A percentile compares a stretch with the other conserved stretches of the same genome.
These are phyloP conservation scores for Drosophila orosa DNA, from an alignment of 1,140 invertebrate genomes.

Conservation along the genomic window DNA sequence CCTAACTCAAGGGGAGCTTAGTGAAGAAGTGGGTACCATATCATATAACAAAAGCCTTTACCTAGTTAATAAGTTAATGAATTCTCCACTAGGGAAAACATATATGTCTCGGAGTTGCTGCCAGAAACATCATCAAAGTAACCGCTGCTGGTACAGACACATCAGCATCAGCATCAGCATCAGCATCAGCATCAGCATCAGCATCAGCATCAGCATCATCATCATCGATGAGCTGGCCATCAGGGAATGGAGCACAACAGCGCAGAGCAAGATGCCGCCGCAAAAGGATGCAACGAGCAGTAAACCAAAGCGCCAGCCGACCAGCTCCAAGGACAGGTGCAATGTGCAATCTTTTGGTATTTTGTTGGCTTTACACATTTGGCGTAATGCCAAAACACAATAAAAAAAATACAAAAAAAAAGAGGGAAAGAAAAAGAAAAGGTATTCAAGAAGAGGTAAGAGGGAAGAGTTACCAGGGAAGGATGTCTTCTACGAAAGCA, in stretches of 20 bases:
- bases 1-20: too few species aligned
- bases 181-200: constrained; percentile 39
- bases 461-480: background rate
- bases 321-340: constrained; percentile 72
- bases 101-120: background rate
- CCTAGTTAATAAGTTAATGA: constrained; percentile 13
- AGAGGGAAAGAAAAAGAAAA: background rate
- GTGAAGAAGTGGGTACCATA: too few species aligned
- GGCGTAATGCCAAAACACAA: constrained; percentile 76
- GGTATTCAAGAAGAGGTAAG: background rate
- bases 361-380: constrained; percentile 82
- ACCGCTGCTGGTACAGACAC: constrained; percentile 19
- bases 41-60: constrained; percentile 2
- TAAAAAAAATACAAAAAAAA: constrained; percentile 8
- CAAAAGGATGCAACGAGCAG: constrained; percentile 20
- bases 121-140: constrained; percentile 29
- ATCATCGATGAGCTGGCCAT: constrained; percentile 55
- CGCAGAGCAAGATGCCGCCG: constrained; percentile 31
- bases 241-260: constrained; percentile 32
- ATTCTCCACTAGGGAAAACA: background rate
- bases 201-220: constrained; percentile 15
- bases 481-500: constrained; percentile 32
- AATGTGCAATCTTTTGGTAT: constrained; percentile 83
- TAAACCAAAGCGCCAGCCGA: constrained; percentile 63
- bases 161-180: constrained; percentile 23